Evolutionary conservation across 2,797 vertebrate genomes (phyloP).

Genomic region (Emydoidea blandingii): DNA sequence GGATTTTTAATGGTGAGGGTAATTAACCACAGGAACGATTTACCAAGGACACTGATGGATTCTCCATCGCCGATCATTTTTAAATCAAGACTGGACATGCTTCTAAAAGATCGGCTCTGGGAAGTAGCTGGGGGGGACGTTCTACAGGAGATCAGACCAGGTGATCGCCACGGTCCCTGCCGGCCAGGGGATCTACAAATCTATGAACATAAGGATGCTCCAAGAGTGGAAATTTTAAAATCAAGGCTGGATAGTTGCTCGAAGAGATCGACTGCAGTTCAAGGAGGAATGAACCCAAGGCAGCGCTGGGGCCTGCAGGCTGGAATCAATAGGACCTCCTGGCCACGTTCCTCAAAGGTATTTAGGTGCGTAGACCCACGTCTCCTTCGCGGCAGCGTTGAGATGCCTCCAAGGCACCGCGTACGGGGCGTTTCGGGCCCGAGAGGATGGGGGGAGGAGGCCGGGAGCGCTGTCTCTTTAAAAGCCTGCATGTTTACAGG

Average conservation of each 20-base stretch:
- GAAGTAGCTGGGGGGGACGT: neutral
- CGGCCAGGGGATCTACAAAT: too few species aligned
- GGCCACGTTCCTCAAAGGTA: neutral
- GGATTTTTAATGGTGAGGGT: too few species aligned
- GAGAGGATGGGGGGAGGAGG: neutral
- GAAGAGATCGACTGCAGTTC: neutral
- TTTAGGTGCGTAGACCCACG: neutral
- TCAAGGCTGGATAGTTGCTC: neutral
- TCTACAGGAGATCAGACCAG: neutral
- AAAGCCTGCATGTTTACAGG: neutral
- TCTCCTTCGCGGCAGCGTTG: neutral
- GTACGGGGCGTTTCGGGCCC: fast-evolving
- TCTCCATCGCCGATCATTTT: too few species aligned
- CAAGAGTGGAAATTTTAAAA: neutral
- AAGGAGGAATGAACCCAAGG: neutral
- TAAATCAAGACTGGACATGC: too few species aligned
- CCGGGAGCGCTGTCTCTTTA: neutral
- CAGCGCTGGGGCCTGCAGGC: fast-evolving
- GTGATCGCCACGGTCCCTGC: neutral
- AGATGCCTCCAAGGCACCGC: too few species aligned
- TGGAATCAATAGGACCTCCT: neutral
- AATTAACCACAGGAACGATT: too few species aligned
- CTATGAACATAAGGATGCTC: neutral
- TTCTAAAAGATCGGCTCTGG: too few species aligned
- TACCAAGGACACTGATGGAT: too few species aligned